phyloP scores from a whole-genome alignment of 2,113 vertebrate genomes.

The Todiramphus saurophagus region DNA sequence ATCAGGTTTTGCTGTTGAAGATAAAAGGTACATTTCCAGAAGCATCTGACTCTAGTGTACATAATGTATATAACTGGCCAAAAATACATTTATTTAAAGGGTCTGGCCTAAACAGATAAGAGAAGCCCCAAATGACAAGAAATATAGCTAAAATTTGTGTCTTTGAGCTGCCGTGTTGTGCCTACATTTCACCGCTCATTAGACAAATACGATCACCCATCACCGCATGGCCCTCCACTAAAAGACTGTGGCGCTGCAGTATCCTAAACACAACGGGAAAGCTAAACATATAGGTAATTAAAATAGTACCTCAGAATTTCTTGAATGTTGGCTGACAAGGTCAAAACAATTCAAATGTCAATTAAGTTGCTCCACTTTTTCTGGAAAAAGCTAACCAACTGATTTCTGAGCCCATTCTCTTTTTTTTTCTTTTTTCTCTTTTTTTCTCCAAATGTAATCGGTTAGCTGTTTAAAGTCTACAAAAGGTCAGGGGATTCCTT shows the following conservation, averaged over 20 bases:
- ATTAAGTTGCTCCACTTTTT: not conserved
- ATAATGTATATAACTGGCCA: not conserved
- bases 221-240: not conserved
- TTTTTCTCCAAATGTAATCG: not conserved
- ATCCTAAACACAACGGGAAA: not conserved
- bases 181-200: constrained; percentile 37
- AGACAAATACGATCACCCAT: not conserved
- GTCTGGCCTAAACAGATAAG: constrained; percentile 32
- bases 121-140: not conserved
- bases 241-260: not conserved
- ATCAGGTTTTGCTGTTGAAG: not conserved
- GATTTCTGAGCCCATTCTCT: not conserved
- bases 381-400: not conserved
- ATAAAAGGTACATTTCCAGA: not conserved
- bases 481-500: constrained; percentile 2
- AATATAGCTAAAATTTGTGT: not conserved
- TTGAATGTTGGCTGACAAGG: constrained; percentile 3
- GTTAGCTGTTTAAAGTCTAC: not conserved
- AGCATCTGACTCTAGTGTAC: not conserved
- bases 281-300: not conserved
- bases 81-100: constrained; percentile 21
- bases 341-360: not conserved
- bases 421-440: not conserved
- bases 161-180: not conserved
- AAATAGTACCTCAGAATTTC: constrained; percentile 12